Evolutionary conservation across 2,797 vertebrate species (phyloP), one percentile per base, ranked within the genome.

Genomic region (Myotis myotis): DNA sequence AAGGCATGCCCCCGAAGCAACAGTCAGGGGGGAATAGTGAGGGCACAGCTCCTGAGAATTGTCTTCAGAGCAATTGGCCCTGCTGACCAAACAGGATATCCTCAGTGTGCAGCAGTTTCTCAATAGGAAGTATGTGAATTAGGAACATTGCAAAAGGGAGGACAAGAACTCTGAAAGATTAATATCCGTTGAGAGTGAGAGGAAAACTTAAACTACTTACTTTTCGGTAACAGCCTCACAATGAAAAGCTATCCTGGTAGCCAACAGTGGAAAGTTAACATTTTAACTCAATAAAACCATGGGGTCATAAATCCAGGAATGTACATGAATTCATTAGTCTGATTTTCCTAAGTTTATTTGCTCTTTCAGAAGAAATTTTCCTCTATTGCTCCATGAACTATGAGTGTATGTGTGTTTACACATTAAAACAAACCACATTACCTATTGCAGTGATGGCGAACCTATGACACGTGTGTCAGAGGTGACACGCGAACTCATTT

Each of bases 71-170:
- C 49, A 49, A 19, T 17, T 0, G 51, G 93, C 28, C 36, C 60
- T 94, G 96, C 95, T 94, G 88, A 91, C 95, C 92, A 96, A 88
- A 95, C 95, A 97, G 87, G 95, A 95, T 96, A 96, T 95, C 90
- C 87, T 96, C 60, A 80, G 15, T 16, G 78, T 68, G 55, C 15
- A n/a, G 74, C 49, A 53, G 49, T 97, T 94, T 97, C 94, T 95
- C 93, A 97, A 97, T 81, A 95, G 94, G 93, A 97, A 96, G 93
- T 85, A 28, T 53, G 75, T 41, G 72, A 89, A 95, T 90, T 71
- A 96, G 93, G 76, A 95, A 62, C 93, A 93, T 98, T 98, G 97
- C 97, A 98, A 98, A 97, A 98, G 82, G 95, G 90, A 98, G 97
- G 97, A 53, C 86, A 97, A 89, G 96, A 82, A 87, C 96, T 94